Evolutionary conservation across 2,888 invertebrate genomes (phyloP), one percentile per base, ranked within the genome.

Genomic region (Apodemia hepburni): DNA sequence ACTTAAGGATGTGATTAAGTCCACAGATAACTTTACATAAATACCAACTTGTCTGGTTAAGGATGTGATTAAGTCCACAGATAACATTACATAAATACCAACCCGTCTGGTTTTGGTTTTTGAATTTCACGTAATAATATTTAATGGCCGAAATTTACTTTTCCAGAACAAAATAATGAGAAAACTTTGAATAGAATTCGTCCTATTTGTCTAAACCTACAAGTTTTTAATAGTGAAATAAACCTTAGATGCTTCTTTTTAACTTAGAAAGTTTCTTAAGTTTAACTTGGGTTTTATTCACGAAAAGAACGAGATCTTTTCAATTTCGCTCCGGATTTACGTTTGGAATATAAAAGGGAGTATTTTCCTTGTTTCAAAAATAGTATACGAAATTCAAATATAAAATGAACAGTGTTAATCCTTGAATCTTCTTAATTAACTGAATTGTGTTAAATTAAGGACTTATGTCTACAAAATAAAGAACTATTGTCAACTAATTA

Each of bases 311-410:
- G 18, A 49, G 27, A 22, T 54, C 54, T 54, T 54, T 54, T 54
- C 54, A 54, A 54, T 54, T 54, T 54, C 54, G 54, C n/a, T 51
- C 12, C 22, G 51, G 51, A 51, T 51, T 51, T 51, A 51, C 22
- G 22, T 51, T 51, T 22, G 51, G n/a, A 22, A 51, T 22, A 51
- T 51, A 51, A 51, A 51, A 9, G 51, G 18, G 51, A 22, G 22
- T 22, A 51, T 51, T 51, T 18, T 18, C 18, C 22, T 51, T 51
- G 22, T 51, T 51, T 22, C 38, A 38, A 11, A 51, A 51, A 51
- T 51, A 22, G 51, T 22, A 22, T 11, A 51, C n/a, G 17, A 17
- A 12, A 11, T 51, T 51, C 5, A 4, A 38, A 38, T 15, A 38
- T 38, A 38, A 38, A 33, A 33, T 33, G 33, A 33, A 9, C 33